Base-by-base conservation (phyloP, 2,113 vertebrate species). In the Bungarus multicinctus region DNA sequence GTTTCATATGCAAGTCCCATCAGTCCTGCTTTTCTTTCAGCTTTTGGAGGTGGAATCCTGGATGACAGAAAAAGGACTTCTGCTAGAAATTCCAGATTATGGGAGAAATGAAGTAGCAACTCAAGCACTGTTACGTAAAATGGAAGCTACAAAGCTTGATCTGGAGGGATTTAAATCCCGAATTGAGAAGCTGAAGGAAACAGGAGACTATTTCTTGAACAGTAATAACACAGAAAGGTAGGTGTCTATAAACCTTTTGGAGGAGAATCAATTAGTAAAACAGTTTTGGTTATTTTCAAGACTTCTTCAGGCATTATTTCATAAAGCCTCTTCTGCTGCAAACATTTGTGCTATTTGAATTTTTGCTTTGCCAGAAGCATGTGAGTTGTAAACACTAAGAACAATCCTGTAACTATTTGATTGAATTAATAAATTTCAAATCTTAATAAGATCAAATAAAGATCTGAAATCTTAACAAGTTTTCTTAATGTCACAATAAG, bases 11-110 rank as follows among this genome's bases (percentile, higher is more conserved):
- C 85, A 52, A 64, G 12, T 64, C 87, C 22, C 34, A 25, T 94
- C 22, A 90, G 87, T 27, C 14, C 11, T 95, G 1, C 89, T 3
- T 95, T 94, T 96, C 93, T 20, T 93, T 27, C 57, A 99, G 99
- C 96, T 99, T 39, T 97, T 98, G 50, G 99, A 99, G 91, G 97
- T 98, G 25, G 97, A 98, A 94, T 96, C 97, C 34, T 99, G 98
- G 98, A 94, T 99, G 96, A 96, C 98, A 64, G 98, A 99, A 90
- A 97, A 95, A 89, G 95, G 94, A 74, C 94, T 93, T 11, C 60
- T 95, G 85, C 96, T 99, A 91, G 98, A 98, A 91, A 96, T 92
- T 0, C 91, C 95, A 52, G 98, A 99, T 94, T 96, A 96, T n/a
- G 98, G 98, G 88, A 98, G 97, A 95, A 98, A 97, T 81, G 97